A percentile compares a stretch with the other conserved stretches of the same genome.
Evolutionary conservation across 2,888 invertebrate species (phyloP).

Genomic region (Aromia moschata): DNA sequence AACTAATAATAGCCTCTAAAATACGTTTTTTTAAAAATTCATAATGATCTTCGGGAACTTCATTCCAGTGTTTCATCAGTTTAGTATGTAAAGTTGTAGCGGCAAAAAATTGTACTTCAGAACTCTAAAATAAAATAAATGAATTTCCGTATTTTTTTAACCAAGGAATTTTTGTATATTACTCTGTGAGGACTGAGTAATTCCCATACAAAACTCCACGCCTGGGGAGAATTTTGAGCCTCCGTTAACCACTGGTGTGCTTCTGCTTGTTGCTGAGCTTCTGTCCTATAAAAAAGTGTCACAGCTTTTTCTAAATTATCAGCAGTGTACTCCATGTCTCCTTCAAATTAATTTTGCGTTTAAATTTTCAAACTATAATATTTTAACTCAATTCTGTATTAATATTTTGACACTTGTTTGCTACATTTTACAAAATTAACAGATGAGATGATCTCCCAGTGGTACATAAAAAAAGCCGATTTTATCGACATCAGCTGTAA

Average conservation of each 20-base stretch:
- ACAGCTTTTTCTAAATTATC: slow-evolving; percentile 77
- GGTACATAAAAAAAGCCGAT: no score
- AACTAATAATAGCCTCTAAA: slow-evolving; percentile 78
- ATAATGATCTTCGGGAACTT: slow-evolving; percentile 83
- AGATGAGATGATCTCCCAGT: neutral
- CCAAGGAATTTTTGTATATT: no score
- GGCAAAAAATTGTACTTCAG: slow-evolving; percentile 93
- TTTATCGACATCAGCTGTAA: no score
- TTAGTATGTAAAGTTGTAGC: slow-evolving; percentile 91
- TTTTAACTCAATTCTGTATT: slow-evolving; percentile 14
- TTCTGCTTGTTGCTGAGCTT: slow-evolving; percentile 74
- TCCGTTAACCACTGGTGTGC: slow-evolving; percentile 87
- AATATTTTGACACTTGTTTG: slow-evolving; percentile 25
- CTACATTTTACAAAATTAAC: slow-evolving; percentile 4
- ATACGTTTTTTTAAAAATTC: slow-evolving; percentile 80
- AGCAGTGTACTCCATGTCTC: slow-evolving; percentile 69
- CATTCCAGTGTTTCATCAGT: slow-evolving; percentile 86
- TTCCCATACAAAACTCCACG: slow-evolving; percentile 94
- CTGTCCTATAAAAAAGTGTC: slow-evolving; percentile 72
- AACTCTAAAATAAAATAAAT: slow-evolving; percentile 68
- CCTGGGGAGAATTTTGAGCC: slow-evolving; percentile 85
- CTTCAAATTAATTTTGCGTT: neutral
- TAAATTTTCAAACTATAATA: slow-evolving; percentile 9
- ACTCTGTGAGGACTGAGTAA: slow-evolving; percentile 85
- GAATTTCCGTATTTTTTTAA: neutral